A percentile compares a stretch with the other conserved stretches of the same genome.
phyloP scores from a whole-genome alignment of 2,797 vertebrate species.

The Oreonectes daqikongensis region DNA sequence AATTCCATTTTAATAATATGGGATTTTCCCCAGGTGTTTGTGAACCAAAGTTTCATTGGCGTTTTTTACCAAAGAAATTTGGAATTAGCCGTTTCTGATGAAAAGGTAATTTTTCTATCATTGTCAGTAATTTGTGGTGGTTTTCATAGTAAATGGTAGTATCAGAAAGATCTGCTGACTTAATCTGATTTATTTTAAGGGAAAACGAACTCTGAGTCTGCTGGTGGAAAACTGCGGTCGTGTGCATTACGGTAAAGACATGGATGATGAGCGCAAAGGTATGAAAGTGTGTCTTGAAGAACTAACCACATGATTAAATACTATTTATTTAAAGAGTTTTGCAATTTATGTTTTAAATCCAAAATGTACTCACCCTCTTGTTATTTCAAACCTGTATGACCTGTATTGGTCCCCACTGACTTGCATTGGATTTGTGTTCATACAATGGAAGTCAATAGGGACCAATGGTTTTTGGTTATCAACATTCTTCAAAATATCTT shows the following conservation, averaged over 20 bases:
- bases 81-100: slow-evolving; percentile 82
- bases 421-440: too few relatives aligned
- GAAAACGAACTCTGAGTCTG: slow-evolving; percentile 81
- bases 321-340: neutral
- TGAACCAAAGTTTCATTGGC: slow-evolving; percentile 85
- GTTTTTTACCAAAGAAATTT: slow-evolving; percentile 81
- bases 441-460: too few relatives aligned
- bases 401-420: too few relatives aligned
- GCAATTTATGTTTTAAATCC: too few relatives aligned
- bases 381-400: too few relatives aligned
- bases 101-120: slow-evolving; percentile 77
- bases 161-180: neutral
- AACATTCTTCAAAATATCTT: too few relatives aligned
- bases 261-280: slow-evolving; percentile 94
- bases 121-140: neutral
- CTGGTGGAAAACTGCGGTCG: slow-evolving; percentile 93
- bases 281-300: slow-evolving; percentile 51
- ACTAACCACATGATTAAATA: neutral
- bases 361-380: too few relatives aligned
- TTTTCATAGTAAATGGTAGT: neutral
- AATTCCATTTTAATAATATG: neutral
- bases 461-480: too few relatives aligned
- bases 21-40: slow-evolving; percentile 81
- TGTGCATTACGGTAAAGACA: slow-evolving; percentile 81
- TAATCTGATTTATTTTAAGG: slow-evolving; percentile 69